Conservation (phyloP, 2,113 vertebrate species). For the Egretta garzetta region DNA sequence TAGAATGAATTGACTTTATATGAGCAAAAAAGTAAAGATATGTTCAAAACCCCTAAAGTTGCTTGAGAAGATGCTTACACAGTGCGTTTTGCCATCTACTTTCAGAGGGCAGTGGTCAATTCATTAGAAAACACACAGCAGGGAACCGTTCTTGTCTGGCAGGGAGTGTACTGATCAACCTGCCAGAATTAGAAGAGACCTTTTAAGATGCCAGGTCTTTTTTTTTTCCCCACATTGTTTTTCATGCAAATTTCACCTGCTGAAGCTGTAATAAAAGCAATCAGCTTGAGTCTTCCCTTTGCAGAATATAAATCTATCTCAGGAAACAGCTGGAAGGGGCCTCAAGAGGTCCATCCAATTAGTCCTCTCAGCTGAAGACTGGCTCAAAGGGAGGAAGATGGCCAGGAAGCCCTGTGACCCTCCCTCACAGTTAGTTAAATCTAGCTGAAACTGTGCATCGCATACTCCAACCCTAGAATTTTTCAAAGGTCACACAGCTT, state of each 20-base stretch:
- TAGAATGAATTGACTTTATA: neutral
- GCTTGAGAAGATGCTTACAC: neutral
- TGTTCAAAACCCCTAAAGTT: neutral
- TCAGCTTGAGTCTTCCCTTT: conserved; percentile 16
- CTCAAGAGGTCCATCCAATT: conserved; percentile 18
- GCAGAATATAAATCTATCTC: conserved; percentile 21
- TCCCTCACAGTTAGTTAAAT: neutral
- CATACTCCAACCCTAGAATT: neutral
- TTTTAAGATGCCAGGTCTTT: neutral
- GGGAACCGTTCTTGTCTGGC: neutral
- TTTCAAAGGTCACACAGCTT: neutral
- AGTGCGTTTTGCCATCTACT: neutral
- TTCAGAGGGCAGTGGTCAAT: conserved; percentile 3
- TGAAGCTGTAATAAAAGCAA: conserved; percentile 15
- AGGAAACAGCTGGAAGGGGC: conserved; percentile 36
- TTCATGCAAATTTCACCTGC: conserved; percentile 18
- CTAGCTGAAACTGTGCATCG: neutral
- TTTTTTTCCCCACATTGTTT: neutral
- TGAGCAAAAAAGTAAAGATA: neutral
- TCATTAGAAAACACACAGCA: conserved; percentile 34
- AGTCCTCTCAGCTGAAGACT: conserved; percentile 16
- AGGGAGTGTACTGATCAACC: conserved; percentile 2
- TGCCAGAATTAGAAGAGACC: conserved; percentile 30
- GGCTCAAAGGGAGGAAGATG: neutral
- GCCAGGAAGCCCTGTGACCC: neutral